phyloP scores from a whole-genome alignment of 2,888 invertebrate genomes.

The Troglohyphantes excavatus region DNA sequence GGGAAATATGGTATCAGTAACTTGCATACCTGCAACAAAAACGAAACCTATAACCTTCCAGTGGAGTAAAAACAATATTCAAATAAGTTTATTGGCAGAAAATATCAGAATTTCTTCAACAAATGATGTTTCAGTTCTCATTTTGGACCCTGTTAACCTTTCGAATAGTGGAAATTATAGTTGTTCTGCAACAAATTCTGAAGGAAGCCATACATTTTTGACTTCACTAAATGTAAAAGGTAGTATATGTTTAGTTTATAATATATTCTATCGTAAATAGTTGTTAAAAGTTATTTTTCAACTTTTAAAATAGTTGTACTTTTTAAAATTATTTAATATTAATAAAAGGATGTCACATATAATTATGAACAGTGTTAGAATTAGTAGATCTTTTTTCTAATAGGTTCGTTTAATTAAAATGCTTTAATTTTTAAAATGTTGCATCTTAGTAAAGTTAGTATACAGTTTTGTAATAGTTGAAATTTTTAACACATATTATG shows the following conservation, averaged over 20 bases:
- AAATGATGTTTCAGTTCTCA: conserved; percentile 31
- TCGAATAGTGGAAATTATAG: conserved; percentile 73
- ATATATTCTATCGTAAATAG: too few relatives aligned
- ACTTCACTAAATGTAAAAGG: conserved; percentile 60
- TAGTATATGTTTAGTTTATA: neutral
- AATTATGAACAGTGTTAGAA: too few relatives aligned
- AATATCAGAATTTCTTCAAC: conserved; percentile 23
- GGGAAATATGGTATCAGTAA: conserved; percentile 42
- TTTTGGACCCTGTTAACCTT: conserved; percentile 43
- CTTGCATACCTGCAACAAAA: conserved; percentile 40
- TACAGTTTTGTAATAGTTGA: neutral
- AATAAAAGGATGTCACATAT: too few relatives aligned
- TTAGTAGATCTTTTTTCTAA: too few relatives aligned
- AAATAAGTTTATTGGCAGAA: conserved; percentile 7
- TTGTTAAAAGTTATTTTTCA: too few relatives aligned
- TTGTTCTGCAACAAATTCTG: conserved; percentile 58
- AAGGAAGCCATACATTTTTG: conserved; percentile 54
- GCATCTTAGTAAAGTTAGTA: neutral
- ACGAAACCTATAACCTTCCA: conserved; percentile 27
- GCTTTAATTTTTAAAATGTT: too few relatives aligned
- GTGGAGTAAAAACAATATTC: conserved; percentile 49
- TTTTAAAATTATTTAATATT: too few relatives aligned
- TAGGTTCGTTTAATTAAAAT: neutral
- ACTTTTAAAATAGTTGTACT: too few relatives aligned
- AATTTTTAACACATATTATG: too few relatives aligned